Conservation (phyloP, 1,140 invertebrate genomes). For the Gonatopus flavifemur region DNA sequence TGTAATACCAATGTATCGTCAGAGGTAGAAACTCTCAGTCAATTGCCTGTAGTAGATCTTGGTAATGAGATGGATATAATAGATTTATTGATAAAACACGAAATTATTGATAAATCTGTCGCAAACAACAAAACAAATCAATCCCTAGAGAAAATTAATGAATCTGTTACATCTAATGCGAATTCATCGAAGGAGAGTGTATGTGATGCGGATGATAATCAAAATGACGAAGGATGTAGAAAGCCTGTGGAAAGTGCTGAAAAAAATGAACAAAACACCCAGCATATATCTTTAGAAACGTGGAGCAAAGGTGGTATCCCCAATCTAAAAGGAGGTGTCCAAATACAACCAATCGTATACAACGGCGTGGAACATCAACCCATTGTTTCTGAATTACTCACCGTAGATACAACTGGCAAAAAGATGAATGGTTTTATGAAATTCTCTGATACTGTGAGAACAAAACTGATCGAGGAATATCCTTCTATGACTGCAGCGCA, state of each 20-base stretch:
- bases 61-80: conserved; percentile 44
- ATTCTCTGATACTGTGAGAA: neutral
- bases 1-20: neutral
- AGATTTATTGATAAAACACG: conserved; percentile 4
- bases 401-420: neutral
- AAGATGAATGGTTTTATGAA: conserved; percentile 5
- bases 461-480: conserved; percentile 36
- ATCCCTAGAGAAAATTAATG: too few species aligned
- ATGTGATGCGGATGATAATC: too few species aligned
- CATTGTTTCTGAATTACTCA: conserved; percentile 44
- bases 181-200: too few species aligned
- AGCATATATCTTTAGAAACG: conserved; percentile 24
- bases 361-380: neutral
- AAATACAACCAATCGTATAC: conserved; percentile 16
- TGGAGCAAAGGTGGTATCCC: conserved; percentile 51
- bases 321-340: conserved; percentile 24
- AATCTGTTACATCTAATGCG: too few species aligned
- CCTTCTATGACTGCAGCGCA: conserved; percentile 47
- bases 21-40: conserved; percentile 34
- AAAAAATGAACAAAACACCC: neutral
- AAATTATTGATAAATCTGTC: neutral
- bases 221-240: neutral
- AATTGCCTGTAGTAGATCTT: conserved; percentile 47
- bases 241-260: neutral
- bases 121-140: too few species aligned